Evolutionary conservation across 2,113 vertebrate genomes (phyloP).

Genomic region (Campylorhamphus procurvoides): DNA sequence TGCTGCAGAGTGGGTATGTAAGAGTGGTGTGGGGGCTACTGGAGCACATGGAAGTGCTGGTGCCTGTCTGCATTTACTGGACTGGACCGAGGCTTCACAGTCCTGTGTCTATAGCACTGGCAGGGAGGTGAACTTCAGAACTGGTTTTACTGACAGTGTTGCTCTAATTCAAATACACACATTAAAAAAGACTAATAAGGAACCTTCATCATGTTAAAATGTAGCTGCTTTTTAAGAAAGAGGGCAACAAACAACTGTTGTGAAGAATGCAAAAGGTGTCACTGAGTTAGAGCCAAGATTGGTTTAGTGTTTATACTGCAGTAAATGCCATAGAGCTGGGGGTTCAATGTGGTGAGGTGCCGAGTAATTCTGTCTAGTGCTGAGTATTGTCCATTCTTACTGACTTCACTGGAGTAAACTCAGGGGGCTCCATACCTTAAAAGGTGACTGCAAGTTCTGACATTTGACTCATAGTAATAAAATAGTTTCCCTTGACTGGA

Average conservation of each 20-base stretch:
- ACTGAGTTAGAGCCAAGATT: neutral
- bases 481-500: conserved; percentile 60
- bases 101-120: neutral
- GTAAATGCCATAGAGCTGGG: neutral
- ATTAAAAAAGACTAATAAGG: neutral
- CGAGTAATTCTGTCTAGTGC: neutral
- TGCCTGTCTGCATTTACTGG: neutral
- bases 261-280: neutral
- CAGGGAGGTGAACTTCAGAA: neutral
- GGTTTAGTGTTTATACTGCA: neutral
- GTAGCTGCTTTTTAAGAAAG: neutral
- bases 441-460: conserved; percentile 39
- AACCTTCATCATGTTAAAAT: neutral
- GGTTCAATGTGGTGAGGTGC: neutral
- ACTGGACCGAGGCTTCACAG: neutral
- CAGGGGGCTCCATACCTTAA: neutral
- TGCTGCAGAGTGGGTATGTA: neutral
- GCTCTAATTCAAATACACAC: neutral
- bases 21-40: neutral
- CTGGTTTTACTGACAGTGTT: neutral
- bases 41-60: neutral
- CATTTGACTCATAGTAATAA: conserved; percentile 57
- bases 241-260: neutral
- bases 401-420: neutral
- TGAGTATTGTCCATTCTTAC: neutral